Conservation (phyloP, 2,888 invertebrate genomes). For the Platycheirus albimanus region DNA sequence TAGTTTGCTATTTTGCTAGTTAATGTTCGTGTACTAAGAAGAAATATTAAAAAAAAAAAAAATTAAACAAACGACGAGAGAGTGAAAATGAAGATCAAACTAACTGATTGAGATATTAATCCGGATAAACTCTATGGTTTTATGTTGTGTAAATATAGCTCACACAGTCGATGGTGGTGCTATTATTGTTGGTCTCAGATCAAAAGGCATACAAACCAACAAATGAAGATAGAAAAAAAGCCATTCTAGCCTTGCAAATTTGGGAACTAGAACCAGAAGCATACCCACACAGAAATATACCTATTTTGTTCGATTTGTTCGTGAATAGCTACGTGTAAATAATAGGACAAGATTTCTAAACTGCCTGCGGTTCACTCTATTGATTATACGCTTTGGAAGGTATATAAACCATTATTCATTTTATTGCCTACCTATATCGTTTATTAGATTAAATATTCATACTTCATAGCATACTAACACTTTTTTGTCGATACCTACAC, state of each 20-base stretch:
- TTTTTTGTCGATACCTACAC: not conserved
- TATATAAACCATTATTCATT: not conserved
- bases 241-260: constrained; percentile 36
- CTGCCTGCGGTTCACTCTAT: constrained; percentile 33
- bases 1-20: too few species aligned
- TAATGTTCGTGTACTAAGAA: too few species aligned
- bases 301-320: constrained; percentile 36
- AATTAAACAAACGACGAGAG: too few species aligned
- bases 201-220: constrained; percentile 25
- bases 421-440: too few species aligned
- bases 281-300: constrained; percentile 22
- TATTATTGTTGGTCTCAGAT: constrained; percentile 17
- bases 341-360: constrained; percentile 18
- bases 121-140: too few species aligned
- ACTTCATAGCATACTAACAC: too few species aligned
- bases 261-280: constrained; percentile 30
- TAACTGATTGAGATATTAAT: too few species aligned
- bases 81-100: too few species aligned
- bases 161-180: constrained; percentile 17
- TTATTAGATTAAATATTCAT: too few species aligned
- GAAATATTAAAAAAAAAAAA: too few species aligned
- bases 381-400: constrained; percentile 29
- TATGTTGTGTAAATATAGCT: constrained; percentile 16
- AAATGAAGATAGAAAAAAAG: constrained; percentile 30
- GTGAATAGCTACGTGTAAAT: constrained; percentile 44